Evolutionary conservation across 2,888 invertebrate species (phyloP), one percentile per base, ranked within the genome.

Genomic region (Molanna angustata): DNA sequence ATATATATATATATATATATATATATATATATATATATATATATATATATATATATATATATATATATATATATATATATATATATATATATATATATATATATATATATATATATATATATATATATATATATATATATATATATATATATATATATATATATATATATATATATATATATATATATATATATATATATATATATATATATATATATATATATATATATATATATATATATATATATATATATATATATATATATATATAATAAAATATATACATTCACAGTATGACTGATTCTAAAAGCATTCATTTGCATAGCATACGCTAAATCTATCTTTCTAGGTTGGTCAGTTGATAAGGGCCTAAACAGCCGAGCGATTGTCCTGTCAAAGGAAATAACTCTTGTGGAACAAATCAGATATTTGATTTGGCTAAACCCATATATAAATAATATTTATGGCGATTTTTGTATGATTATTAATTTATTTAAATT

Each of bases 271-370:
- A 27, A 7, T 7, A 7, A 27, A 7, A 27, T 27, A 27, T 27
- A 27, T 27, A 27, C 11, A 27, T 27, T 57, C 54, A 55, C 51
- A 52, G n/a, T 60, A 42, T 44, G 60, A 60, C 61, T 60, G 56
- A 55, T 44, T 58, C 4, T 27, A 27, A 7, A 57, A 37, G 48
- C 19, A 27, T 27, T 7, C 11, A 27, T n/a, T n/a, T n/a, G n/a
- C n/a, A n/a, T n/a, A n/a, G n/a, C n/a, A n/a, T n/a, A n/a, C n/a
- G n/a, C n/a, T n/a, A n/a, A n/a, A n/a, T n/a, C n/a, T n/a, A n/a
- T n/a, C n/a, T n/a, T n/a, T n/a, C n/a, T n/a, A n/a, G n/a, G n/a
- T n/a, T n/a, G n/a, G n/a, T n/a, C n/a, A n/a, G n/a, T n/a, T n/a
- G n/a, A n/a, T n/a, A n/a, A n/a, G n/a, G n/a, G n/a, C n/a, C n/a